phyloP scores from a whole-genome alignment of 2,113 vertebrate genomes.

The Nannobrachium achirus region DNA sequence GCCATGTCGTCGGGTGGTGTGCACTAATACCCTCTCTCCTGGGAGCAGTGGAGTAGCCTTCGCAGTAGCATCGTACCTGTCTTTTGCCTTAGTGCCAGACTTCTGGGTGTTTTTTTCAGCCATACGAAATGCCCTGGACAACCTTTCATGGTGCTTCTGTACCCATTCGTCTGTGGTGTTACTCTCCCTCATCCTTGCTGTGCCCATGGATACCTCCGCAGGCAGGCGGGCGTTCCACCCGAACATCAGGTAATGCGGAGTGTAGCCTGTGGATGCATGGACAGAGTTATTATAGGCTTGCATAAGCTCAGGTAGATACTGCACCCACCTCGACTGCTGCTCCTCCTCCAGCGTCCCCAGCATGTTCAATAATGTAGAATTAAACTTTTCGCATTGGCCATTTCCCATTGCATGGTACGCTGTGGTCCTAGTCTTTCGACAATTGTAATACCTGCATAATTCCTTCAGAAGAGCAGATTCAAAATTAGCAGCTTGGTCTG shows the following conservation, averaged over 20 bases:
- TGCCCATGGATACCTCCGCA: background rate
- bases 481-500: slow-evolving; percentile 11
- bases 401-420: slow-evolving; percentile 3
- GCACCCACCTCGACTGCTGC: slow-evolving; percentile 7
- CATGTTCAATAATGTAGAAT: slow-evolving; percentile 6
- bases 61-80: no score
- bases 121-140: no score
- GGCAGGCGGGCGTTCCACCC: background rate
- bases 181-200: no score
- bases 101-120: no score
- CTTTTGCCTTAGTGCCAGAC: no score
- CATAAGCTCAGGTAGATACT: background rate
- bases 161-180: background rate
- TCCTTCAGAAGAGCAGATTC: background rate
- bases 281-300: slow-evolving; percentile 13
- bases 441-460: slow-evolving; percentile 2
- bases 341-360: slow-evolving; percentile 10
- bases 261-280: background rate
- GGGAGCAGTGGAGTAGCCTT: no score
- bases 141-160: background rate
- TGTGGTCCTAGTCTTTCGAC: slow-evolving; percentile 2
- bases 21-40: no score
- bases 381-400: no score
- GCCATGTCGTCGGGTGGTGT: no score
- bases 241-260: slow-evolving; percentile 7